These are phyloP conservation scores for Seriola dumerili DNA, from an alignment of 2,113 vertebrate species.

Conservation along the genomic window DNA sequence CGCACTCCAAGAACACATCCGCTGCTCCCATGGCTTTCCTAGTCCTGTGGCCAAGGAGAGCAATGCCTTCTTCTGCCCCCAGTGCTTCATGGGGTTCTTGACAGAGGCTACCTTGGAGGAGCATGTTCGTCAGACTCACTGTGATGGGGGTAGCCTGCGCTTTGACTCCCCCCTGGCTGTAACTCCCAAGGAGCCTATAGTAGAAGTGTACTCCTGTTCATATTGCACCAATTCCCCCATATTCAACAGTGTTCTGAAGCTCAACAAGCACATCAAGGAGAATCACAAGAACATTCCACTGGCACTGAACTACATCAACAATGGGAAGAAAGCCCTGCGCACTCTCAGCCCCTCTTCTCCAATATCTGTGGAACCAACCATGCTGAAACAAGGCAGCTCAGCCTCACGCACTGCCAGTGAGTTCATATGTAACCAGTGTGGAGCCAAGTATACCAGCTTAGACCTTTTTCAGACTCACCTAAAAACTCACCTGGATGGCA, in stretches of 20 bases:
- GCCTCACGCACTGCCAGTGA: slow-evolving; percentile 90
- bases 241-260: slow-evolving; percentile 96
- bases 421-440: slow-evolving; percentile 97
- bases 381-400: slow-evolving; percentile 92
- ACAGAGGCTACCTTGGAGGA: slow-evolving; percentile 97
- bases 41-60: slow-evolving; percentile 95
- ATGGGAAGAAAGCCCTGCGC: slow-evolving; percentile 93
- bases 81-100: slow-evolving; percentile 99
- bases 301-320: slow-evolving; percentile 97
- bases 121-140: slow-evolving; percentile 96
- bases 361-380: slow-evolving; percentile 90
- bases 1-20: slow-evolving; percentile 97
- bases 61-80: slow-evolving; percentile 99
- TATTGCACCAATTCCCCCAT: slow-evolving; percentile 98
- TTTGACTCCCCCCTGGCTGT: slow-evolving; percentile 95
- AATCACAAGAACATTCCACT: slow-evolving; percentile 99
- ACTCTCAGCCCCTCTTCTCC: slow-evolving; percentile 96
- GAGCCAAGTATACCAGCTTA: slow-evolving; percentile 94
- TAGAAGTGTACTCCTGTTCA: slow-evolving; percentile 97
- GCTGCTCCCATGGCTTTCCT: slow-evolving; percentile 95
- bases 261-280: slow-evolving; percentile 98
- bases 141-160: slow-evolving; percentile 92
- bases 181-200: slow-evolving; percentile 95
- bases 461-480: slow-evolving; percentile 98
- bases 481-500: slow-evolving; percentile 95